Percentiles rank a stretch among this genome's conserved stretches.
These are phyloP conservation scores for Lasiommata megera DNA, from an alignment of 2,888 invertebrate species.

Conservation along the genomic window DNA sequence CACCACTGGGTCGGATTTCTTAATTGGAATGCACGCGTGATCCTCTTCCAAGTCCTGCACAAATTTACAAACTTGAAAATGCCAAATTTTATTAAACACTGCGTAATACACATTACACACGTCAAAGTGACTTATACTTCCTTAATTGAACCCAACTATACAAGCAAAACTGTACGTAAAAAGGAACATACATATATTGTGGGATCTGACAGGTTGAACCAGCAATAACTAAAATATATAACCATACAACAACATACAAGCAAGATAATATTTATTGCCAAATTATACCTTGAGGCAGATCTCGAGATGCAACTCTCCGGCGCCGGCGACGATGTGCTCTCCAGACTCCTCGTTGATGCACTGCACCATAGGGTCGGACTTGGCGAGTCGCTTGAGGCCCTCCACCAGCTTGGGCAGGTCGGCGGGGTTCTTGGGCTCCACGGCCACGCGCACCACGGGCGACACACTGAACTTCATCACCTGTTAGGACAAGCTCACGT, in stretches of 20 bases:
- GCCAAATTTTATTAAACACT: too few relatives aligned
- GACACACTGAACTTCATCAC: constrained; percentile 99
- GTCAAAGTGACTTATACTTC: too few relatives aligned
- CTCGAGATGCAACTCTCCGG: constrained; percentile 99
- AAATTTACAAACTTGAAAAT: background rate
- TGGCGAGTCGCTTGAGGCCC: constrained; percentile 98
- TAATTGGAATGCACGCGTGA: constrained; percentile 99
- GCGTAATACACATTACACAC: too few relatives aligned
- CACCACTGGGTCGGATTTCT: constrained; percentile 99
- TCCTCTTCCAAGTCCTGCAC: constrained; percentile 96
- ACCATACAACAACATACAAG: too few relatives aligned
- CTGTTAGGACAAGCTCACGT: constrained; percentile 66
- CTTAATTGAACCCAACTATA: too few relatives aligned
- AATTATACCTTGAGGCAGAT: constrained; percentile 93
- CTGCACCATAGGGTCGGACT: constrained; percentile 99
- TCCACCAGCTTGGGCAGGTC: constrained; percentile 99
- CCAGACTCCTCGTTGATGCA: constrained; percentile 99
- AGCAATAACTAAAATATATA: too few relatives aligned
- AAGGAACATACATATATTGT: too few relatives aligned
- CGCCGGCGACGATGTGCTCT: constrained; percentile 99
- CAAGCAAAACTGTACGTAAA: too few relatives aligned
- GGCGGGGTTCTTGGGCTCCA: constrained; percentile 99
- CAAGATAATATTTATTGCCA: too few relatives aligned
- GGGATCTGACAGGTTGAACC: too few relatives aligned
- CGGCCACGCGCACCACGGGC: constrained; percentile 99